phyloP scores from a whole-genome alignment of 23 tunicate species.

The Pegea sp. region DNA sequence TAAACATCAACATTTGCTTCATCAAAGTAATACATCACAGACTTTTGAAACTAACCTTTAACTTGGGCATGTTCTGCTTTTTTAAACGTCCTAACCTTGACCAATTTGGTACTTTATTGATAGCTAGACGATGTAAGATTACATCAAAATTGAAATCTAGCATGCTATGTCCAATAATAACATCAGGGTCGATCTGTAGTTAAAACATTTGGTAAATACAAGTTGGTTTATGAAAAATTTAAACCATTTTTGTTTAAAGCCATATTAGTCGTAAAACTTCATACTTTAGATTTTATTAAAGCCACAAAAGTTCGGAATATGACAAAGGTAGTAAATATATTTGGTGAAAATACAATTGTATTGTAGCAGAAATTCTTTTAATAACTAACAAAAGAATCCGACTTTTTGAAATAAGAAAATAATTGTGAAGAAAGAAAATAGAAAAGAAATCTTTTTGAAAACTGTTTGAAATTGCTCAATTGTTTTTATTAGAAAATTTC shows the following conservation, averaged over 20 bases:
- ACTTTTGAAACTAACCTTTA: conserved; percentile 26
- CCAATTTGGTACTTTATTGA: conserved; percentile 71
- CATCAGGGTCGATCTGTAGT: conserved; percentile 74
- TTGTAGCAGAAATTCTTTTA: too few species aligned
- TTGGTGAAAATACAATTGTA: too few species aligned
- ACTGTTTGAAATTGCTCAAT: too few species aligned
- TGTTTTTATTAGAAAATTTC: too few species aligned
- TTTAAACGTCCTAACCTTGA: conserved; percentile 63
- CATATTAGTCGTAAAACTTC: background rate
- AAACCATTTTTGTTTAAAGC: background rate
- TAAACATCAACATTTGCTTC: background rate
- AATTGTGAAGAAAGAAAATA: too few species aligned
- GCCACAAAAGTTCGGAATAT: too few species aligned
- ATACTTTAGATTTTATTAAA: background rate
- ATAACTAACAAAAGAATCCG: too few species aligned
- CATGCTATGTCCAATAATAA: conserved; percentile 79
- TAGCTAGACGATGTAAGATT: conserved; percentile 42
- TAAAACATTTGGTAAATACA: background rate
- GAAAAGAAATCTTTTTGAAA: too few species aligned
- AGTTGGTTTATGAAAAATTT: background rate
- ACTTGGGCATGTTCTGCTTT: conserved; percentile 53
- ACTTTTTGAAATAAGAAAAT: too few species aligned
- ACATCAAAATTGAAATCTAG: conserved; percentile 75
- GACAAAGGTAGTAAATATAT: too few species aligned
- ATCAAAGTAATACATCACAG: too few species aligned